phyloP scores from a whole-genome alignment of 2,888 invertebrate genomes.

The Tipula unca region DNA sequence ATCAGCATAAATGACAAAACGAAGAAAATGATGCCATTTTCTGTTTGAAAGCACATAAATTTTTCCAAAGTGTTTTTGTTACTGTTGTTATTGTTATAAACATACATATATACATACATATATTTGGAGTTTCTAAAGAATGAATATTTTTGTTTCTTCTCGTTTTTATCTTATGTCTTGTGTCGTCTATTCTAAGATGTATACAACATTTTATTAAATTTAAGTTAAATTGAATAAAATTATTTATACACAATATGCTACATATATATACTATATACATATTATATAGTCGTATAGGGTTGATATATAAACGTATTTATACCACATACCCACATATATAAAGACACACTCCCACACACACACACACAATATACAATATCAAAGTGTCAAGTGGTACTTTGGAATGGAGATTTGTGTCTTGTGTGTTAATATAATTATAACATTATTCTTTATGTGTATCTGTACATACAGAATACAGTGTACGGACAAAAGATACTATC shows the following conservation, averaged over 20 bases:
- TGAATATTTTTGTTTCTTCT: not conserved
- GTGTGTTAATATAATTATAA: not conserved
- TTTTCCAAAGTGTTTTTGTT: not conserved
- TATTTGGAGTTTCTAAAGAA: not conserved
- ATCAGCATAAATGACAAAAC: not conserved
- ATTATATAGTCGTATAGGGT: not conserved
- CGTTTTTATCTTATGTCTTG: not conserved
- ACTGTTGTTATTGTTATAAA: not conserved
- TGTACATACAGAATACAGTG: too few species aligned
- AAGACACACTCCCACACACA: not conserved
- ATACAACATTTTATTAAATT: not conserved
- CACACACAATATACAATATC: not conserved
- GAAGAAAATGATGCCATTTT: not conserved
- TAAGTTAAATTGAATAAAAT: conserved; percentile 8
- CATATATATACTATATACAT: too few species aligned
- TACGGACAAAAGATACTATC: not conserved
- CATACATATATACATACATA: too few species aligned
- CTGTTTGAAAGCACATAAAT: not conserved
- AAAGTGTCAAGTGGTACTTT: not conserved
- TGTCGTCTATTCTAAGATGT: not conserved
- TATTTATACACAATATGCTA: not conserved
- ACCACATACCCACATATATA: not conserved
- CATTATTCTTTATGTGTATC: not conserved
- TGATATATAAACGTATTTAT: not conserved
- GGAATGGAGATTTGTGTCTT: not conserved